phyloP scores from a whole-genome alignment of 2,888 invertebrate species.

The Athrips mouffetella region DNA sequence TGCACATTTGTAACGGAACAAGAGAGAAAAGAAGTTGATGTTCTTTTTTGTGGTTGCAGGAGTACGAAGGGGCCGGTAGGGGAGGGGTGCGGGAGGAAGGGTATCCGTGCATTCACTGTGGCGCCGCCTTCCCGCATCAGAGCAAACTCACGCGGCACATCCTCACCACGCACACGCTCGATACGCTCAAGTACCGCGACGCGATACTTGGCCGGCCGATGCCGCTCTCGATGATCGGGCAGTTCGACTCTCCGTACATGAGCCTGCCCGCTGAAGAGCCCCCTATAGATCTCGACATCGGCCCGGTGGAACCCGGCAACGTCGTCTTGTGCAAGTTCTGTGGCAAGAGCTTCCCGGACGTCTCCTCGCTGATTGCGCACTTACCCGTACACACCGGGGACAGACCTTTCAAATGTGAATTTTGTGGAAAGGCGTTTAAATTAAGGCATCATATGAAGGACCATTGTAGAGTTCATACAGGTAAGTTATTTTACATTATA shows the following conservation, averaged over 20 bases:
- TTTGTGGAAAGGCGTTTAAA: slow-evolving; percentile 96
- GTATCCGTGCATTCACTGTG: slow-evolving; percentile 94
- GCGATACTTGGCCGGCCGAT: slow-evolving; percentile 70
- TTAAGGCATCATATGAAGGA: slow-evolving; percentile 96
- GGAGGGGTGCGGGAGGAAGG: slow-evolving; percentile 74
- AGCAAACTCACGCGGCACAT: slow-evolving; percentile 94
- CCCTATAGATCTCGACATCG: slow-evolving; percentile 77
- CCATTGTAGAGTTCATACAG: slow-evolving; percentile 95
- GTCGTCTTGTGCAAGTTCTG: slow-evolving; percentile 95
- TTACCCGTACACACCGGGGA: slow-evolving; percentile 94
- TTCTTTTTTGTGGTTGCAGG: slow-evolving; percentile 92
- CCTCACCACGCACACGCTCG: slow-evolving; percentile 92
- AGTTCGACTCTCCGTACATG: slow-evolving; percentile 70
- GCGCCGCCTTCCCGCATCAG: slow-evolving; percentile 92
- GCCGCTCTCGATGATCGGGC: slow-evolving; percentile 63
- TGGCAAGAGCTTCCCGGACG: slow-evolving; percentile 94
- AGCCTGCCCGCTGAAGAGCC: slow-evolving; percentile 77
- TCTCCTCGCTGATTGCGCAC: slow-evolving; percentile 91
- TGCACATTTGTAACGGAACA: slow-evolving; percentile 69
- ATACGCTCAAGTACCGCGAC: slow-evolving; percentile 91
- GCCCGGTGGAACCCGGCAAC: slow-evolving; percentile 82
- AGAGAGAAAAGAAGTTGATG: slow-evolving; percentile 93
- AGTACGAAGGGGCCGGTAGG: slow-evolving; percentile 86
- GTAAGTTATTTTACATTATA: slow-evolving; percentile 61
- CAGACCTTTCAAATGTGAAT: slow-evolving; percentile 94